Conservation (phyloP, 2,888 invertebrate species). For the Alcis repandata region DNA sequence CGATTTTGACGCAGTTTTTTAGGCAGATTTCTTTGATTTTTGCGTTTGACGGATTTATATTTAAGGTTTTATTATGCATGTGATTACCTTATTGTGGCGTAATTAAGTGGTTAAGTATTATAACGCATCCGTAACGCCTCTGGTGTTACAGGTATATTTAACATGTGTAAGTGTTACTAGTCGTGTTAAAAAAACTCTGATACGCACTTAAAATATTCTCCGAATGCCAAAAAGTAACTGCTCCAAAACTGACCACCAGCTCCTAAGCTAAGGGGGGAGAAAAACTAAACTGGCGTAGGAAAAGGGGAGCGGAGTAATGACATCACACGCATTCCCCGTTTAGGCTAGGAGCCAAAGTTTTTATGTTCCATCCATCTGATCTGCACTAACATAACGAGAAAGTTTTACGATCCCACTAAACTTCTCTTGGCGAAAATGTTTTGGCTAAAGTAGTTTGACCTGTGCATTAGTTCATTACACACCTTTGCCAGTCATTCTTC, state of each 20-base stretch:
- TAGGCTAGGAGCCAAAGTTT: conserved; percentile 37
- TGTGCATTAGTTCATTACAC: background rate
- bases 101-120: too few species aligned
- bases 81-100: too few species aligned
- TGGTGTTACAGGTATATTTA: too few species aligned
- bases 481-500: too few species aligned
- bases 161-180: too few species aligned
- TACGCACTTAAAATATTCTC: too few species aligned
- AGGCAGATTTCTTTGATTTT: too few species aligned
- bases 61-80: too few species aligned
- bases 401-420: conserved; percentile 25
- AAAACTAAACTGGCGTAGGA: background rate
- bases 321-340: conserved; percentile 24
- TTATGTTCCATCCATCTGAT: conserved; percentile 30
- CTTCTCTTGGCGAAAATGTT: conserved; percentile 16
- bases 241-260: background rate
- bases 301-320: conserved; percentile 18
- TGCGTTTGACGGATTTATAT: too few species aligned
- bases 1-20: too few species aligned
- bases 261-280: conserved; percentile 8
- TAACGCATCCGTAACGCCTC: too few species aligned
- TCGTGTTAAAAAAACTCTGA: too few species aligned
- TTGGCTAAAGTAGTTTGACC: conserved; percentile 17
- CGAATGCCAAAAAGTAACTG: background rate
- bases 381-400: conserved; percentile 26